Evolutionary conservation across 2,797 vertebrate genomes (phyloP).

Genomic region (Betta splendens): DNA sequence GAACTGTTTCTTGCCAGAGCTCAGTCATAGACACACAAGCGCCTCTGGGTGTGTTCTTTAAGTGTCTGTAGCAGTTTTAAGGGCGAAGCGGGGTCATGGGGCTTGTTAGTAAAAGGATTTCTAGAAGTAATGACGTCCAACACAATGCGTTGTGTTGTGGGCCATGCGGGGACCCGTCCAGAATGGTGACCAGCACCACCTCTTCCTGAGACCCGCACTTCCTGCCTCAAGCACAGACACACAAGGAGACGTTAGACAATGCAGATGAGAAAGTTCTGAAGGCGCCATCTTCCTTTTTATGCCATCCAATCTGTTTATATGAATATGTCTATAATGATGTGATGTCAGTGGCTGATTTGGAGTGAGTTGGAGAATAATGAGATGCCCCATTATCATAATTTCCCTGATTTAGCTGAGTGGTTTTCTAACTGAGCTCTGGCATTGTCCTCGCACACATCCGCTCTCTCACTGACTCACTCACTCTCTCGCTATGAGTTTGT

Average conservation of each 20-base stretch:
- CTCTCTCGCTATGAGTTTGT: slow-evolving; percentile 22
- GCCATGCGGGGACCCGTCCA: slow-evolving; percentile 66
- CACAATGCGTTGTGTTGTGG: slow-evolving; percentile 34
- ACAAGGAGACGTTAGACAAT: slow-evolving; percentile 47
- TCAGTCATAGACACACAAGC: slow-evolving; percentile 30
- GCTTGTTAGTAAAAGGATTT: slow-evolving; percentile 12
- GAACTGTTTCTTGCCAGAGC: slow-evolving; percentile 33
- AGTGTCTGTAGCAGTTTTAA: not conserved
- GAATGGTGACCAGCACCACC: slow-evolving; percentile 73
- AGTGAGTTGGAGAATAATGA: slow-evolving; percentile 80
- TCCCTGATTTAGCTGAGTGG: slow-evolving; percentile 84
- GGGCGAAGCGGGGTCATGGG: not conserved
- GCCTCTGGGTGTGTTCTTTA: slow-evolving; percentile 9
- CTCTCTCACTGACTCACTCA: slow-evolving; percentile 52
- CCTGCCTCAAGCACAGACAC: slow-evolving; percentile 32
- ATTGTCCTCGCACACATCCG: slow-evolving; percentile 72
- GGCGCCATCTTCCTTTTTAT: slow-evolving; percentile 64
- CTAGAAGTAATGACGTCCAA: slow-evolving; percentile 11
- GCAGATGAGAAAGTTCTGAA: slow-evolving; percentile 69
- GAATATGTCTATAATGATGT: slow-evolving; percentile 79
- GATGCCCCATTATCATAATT: slow-evolving; percentile 82
- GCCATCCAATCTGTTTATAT: slow-evolving; percentile 78
- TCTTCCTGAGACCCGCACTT: slow-evolving; percentile 67
- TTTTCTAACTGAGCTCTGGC: slow-evolving; percentile 77
- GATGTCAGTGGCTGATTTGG: slow-evolving; percentile 78